Base-by-base conservation (phyloP, 2,888 invertebrate species). In the Tricholauxania praeusta region DNA sequence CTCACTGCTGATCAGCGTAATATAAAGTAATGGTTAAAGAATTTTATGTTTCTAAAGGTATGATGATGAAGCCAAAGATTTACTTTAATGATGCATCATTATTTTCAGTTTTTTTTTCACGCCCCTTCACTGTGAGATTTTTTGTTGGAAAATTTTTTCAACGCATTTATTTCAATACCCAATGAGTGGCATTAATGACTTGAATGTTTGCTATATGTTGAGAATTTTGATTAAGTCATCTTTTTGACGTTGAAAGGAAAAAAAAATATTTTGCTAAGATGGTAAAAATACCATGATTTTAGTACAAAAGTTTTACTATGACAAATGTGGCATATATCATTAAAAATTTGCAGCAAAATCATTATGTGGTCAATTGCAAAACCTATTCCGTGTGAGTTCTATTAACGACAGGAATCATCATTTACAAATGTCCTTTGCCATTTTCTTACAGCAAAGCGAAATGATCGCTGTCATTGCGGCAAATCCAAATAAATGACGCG, bases 401-500 rank as follows among this genome's bases (percentile, higher is more conserved):
- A 5, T 12, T 12, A 1, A 55, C 14, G 15, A 59, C 14, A 22
- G 6, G 12, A 4, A 39, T 17, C 57, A 28, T 19, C 12, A 17
- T 19, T 19, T 19, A 22, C 57, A n/a, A 14, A 19, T 12, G 57
- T 4, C 57, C 2, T 14, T 22, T 39, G 39, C 10, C 39, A 39
- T 39, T 39, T 28, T 3, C 28, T 28, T 28, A 39, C 39, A 8
- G 7, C 10, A 39, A 39, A 7, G 39, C 10, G 2, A 39, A 55
- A 57, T 67, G 57, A 48, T 48, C 39, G 22, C 55, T 57, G 48
- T 67, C 48, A 66, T n/a, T 39, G 57, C 14, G 57, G 47, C 48
- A 19, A 57, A 67, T 22, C 48, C 57, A 57, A 57, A 57, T 28
- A 67, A 67, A 67, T 67, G 67, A 67, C 55, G 67, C 67, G 57